Conservation (phyloP, 2,797 vertebrate genomes). For the Cheirogaleus major region DNA sequence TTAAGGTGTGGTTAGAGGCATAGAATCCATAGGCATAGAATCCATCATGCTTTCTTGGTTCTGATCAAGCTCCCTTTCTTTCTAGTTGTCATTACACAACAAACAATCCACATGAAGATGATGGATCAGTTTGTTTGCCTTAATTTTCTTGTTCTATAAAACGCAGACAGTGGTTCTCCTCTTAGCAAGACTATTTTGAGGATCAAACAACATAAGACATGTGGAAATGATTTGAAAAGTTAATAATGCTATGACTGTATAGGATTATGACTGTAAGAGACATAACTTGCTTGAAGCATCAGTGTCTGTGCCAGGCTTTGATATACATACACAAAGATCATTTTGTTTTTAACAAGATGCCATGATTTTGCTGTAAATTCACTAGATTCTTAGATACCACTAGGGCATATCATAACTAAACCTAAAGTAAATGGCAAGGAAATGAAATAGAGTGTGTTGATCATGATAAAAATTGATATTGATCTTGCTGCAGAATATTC, state of each 20-base stretch:
- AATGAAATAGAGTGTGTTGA: constrained; percentile 22
- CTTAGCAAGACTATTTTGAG: background rate
- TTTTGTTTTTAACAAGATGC: background rate
- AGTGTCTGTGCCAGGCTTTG: background rate
- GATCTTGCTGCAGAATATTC: background rate
- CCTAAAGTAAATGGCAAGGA: constrained; percentile 51
- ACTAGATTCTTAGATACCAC: background rate
- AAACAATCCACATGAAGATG: background rate
- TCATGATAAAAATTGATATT: constrained; percentile 47
- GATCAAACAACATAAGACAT: background rate
- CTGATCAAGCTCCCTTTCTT: background rate
- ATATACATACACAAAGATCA: background rate
- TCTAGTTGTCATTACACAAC: background rate
- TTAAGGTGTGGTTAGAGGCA: background rate
- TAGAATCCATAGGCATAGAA: background rate
- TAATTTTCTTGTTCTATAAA: background rate
- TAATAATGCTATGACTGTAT: background rate
- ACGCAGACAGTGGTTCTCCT: background rate
- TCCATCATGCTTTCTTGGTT: background rate
- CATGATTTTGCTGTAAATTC: constrained; percentile 21
- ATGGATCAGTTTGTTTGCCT: background rate
- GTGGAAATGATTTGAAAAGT: background rate
- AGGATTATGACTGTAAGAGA: background rate
- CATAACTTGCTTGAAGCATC: background rate
- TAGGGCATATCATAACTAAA: constrained; percentile 38